phyloP scores from a whole-genome alignment of 2,888 invertebrate genomes.

The Thecocarcelia acutangulata region DNA sequence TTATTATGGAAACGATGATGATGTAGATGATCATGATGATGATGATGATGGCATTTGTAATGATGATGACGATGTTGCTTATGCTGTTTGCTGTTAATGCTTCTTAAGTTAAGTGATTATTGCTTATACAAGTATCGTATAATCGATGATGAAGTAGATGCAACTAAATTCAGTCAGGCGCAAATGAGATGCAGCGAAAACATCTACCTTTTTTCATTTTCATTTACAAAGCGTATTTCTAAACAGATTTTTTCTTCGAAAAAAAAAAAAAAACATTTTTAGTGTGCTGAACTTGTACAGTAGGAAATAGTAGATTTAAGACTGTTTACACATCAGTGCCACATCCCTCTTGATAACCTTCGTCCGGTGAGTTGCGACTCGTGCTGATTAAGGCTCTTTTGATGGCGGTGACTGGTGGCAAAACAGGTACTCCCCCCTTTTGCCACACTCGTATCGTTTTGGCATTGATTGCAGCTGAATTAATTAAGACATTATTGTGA shows the following conservation, averaged over 20 bases:
- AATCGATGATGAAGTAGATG: constrained; percentile 58
- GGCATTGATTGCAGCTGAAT: constrained; percentile 84
- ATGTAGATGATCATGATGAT: not conserved
- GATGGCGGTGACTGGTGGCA: constrained; percentile 92
- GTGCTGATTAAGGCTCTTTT: constrained; percentile 92
- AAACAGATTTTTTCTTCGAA: constrained; percentile 7
- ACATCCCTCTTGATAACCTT: constrained; percentile 95
- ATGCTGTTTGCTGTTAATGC: not conserved
- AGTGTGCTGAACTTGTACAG: constrained; percentile 31
- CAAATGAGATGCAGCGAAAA: constrained; percentile 60
- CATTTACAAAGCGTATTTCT: constrained; percentile 56
- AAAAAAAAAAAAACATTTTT: not conserved
- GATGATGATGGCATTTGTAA: not conserved
- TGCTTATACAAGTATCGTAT: constrained; percentile 64
- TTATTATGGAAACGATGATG: constrained; percentile 9
- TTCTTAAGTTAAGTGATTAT: constrained; percentile 63
- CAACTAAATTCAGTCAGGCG: constrained; percentile 69
- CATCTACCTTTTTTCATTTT: constrained; percentile 29
- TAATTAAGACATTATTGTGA: constrained; percentile 74
- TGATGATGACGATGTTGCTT: not conserved
- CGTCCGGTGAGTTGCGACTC: constrained; percentile 93
- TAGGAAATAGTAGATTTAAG: constrained; percentile 38
- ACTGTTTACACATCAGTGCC: constrained; percentile 91
- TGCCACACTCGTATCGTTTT: constrained; percentile 94
- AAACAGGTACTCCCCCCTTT: constrained; percentile 90